Evolutionary conservation across 2,797 vertebrate genomes (phyloP).

Genomic region (Clamator glandarius): DNA sequence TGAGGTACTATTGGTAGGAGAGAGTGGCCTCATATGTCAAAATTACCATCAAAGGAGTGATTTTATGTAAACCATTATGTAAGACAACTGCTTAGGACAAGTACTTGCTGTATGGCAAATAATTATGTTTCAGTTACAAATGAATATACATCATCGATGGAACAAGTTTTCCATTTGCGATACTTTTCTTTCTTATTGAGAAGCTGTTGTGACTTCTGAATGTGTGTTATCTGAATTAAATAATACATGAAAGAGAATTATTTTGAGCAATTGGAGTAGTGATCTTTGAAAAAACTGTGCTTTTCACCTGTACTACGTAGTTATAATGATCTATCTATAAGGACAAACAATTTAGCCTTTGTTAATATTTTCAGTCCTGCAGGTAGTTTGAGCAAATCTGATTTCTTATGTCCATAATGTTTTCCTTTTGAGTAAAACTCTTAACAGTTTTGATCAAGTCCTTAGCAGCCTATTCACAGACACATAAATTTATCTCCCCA

Average conservation of each 20-base stretch:
- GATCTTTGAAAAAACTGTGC: background rate
- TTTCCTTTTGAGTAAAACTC: background rate
- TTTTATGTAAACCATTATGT: background rate
- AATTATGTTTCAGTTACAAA: background rate
- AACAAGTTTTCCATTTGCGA: background rate
- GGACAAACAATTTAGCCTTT: background rate
- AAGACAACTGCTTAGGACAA: background rate
- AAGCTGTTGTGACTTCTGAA: background rate
- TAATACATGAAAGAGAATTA: background rate
- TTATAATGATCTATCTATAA: background rate
- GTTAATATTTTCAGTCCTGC: background rate
- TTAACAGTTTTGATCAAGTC: background rate
- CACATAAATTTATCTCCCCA: background rate
- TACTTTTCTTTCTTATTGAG: slow-evolving; percentile 18
- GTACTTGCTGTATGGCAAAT: background rate
- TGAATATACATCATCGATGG: background rate
- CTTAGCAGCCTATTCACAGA: background rate
- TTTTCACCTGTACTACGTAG: background rate
- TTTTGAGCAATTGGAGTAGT: background rate
- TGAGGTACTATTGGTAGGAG: background rate
- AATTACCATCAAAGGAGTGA: background rate
- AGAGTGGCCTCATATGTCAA: background rate
- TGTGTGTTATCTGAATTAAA: background rate
- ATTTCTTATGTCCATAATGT: background rate
- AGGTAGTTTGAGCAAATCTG: background rate